phyloP scores from a whole-genome alignment of 2,888 invertebrate genomes.

The Morpho deidamia region DNA sequence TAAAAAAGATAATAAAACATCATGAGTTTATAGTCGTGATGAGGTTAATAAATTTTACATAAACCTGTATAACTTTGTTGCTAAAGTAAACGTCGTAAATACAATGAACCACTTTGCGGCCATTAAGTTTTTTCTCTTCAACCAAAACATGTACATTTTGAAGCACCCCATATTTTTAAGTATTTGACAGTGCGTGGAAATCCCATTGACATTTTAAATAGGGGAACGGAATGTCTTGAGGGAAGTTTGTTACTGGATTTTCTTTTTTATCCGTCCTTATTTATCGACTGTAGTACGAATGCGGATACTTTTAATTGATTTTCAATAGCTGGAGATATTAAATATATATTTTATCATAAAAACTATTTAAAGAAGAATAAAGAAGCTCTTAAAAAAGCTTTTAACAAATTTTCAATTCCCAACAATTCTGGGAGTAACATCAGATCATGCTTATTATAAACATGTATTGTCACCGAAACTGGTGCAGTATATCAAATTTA shows the following conservation, averaged over 20 bases:
- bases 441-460: too few relatives aligned
- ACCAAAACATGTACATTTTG: constrained; percentile 8
- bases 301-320: background rate
- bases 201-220: constrained; percentile 17
- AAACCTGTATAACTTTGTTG: constrained; percentile 24
- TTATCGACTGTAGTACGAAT: too few relatives aligned
- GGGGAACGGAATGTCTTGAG: constrained; percentile 8
- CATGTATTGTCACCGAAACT: too few relatives aligned
- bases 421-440: too few relatives aligned
- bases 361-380: too few relatives aligned
- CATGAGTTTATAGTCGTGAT: constrained; percentile 10
- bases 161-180: constrained; percentile 10
- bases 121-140: constrained; percentile 21
- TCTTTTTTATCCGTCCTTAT: background rate
- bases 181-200: constrained; percentile 15
- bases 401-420: too few relatives aligned
- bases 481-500: too few relatives aligned
- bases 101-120: constrained; percentile 19
- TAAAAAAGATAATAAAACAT: constrained; percentile 3
- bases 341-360: too few relatives aligned
- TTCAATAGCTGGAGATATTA: constrained; percentile 14
- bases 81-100: constrained; percentile 23
- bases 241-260: constrained; percentile 1
- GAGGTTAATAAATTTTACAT: constrained; percentile 19
- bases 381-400: too few relatives aligned